phyloP scores from a whole-genome alignment of 2,888 invertebrate genomes.

The Aphodius sticticus region DNA sequence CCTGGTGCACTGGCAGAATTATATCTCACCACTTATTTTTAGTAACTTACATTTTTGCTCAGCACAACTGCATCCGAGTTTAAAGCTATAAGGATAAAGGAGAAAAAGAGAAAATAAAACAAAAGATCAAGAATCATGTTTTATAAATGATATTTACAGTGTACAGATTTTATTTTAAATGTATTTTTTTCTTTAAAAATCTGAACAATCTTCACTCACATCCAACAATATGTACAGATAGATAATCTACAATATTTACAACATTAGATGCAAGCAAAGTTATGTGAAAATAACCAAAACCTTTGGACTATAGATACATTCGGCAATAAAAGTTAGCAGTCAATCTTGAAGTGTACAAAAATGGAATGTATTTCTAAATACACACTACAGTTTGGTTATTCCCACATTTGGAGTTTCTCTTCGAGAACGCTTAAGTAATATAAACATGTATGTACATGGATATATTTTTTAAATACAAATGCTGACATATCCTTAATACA shows the following conservation, averaged over 20 bases:
- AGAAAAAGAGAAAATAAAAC: slow-evolving; percentile 33
- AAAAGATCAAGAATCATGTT: slow-evolving; percentile 40
- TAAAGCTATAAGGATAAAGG: slow-evolving; percentile 6
- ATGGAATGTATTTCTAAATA: slow-evolving; percentile 57
- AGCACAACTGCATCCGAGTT: too few species aligned
- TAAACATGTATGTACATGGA: slow-evolving; percentile 49
- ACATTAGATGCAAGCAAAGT: slow-evolving; percentile 37
- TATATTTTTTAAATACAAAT: slow-evolving; percentile 48
- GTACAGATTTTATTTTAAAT: slow-evolving; percentile 42
- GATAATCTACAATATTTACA: slow-evolving; percentile 39
- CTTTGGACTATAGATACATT: slow-evolving; percentile 29
- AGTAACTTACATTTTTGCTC: too few species aligned
- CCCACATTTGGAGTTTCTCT: slow-evolving; percentile 50
- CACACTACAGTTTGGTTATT: slow-evolving; percentile 50
- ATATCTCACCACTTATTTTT: too few species aligned
- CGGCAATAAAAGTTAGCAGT: slow-evolving; percentile 22
- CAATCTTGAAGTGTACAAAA: slow-evolving; percentile 48
- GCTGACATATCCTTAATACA: slow-evolving; percentile 56
- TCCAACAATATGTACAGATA: slow-evolving; percentile 40
- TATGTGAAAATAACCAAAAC: slow-evolving; percentile 57
- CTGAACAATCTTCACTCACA: slow-evolving; percentile 42
- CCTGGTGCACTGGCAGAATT: too few species aligned
- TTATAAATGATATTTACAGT: slow-evolving; percentile 46
- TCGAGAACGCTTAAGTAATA: slow-evolving; percentile 20
- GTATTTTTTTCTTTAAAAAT: slow-evolving; percentile 39